These are phyloP conservation scores for Orycteropus afer DNA, from an alignment of 2,113 vertebrate genomes.

Conservation along the genomic window DNA sequence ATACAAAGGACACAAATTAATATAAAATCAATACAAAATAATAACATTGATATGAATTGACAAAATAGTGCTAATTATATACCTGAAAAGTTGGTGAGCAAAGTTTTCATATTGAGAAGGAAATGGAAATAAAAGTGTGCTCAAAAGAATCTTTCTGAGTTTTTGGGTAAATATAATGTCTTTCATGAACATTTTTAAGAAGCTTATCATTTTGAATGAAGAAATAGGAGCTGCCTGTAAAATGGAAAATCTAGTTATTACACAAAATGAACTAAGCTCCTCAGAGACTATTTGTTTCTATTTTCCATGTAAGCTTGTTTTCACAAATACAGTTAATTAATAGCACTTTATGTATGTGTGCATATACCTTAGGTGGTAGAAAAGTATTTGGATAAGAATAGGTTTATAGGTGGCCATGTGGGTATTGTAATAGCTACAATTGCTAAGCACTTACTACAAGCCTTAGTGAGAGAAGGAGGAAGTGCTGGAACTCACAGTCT, in stretches of 20 bases:
- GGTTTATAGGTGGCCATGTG: neutral
- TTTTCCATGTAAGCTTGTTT: neutral
- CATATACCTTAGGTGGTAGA: neutral
- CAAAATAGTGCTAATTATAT: slow-evolving; percentile 46
- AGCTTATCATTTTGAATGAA: slow-evolving; percentile 54
- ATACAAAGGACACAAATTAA: slow-evolving; percentile 22
- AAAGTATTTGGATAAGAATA: neutral
- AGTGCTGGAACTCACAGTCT: neutral
- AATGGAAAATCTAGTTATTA: slow-evolving; percentile 34
- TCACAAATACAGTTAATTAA: slow-evolving; percentile 54
- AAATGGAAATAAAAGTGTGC: neutral
- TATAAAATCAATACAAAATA: slow-evolving; percentile 37
- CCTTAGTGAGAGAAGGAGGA: neutral
- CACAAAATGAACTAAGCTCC: slow-evolving; percentile 31
- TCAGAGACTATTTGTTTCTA: neutral
- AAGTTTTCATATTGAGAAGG: slow-evolving; percentile 16
- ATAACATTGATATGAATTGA: slow-evolving; percentile 15
- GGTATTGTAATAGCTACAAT: neutral
- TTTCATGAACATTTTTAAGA: slow-evolving; percentile 37
- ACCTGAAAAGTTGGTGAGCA: neutral
- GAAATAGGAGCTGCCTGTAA: slow-evolving; percentile 42
- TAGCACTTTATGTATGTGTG: neutral
- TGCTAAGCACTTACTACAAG: neutral
- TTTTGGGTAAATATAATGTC: neutral
- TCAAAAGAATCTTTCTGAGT: neutral